Conservation (phyloP, 2,797 vertebrate genomes). For the Epinephelus awoara region DNA sequence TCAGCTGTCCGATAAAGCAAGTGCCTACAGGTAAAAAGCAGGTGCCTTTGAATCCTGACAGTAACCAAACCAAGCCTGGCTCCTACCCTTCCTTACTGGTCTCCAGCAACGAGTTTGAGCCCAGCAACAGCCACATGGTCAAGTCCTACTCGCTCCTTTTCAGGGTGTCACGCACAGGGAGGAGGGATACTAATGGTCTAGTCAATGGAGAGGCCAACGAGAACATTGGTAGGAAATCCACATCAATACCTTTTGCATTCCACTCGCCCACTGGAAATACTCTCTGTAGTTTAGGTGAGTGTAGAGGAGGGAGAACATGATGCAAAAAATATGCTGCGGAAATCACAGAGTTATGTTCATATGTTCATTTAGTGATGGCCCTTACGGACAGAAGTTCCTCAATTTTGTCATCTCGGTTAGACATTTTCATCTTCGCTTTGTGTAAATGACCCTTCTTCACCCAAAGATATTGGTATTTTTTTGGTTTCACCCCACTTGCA, state of each 20-base stretch:
- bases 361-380: no score
- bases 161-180: slow-evolving; percentile 94
- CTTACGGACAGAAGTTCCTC: no score
- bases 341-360: no score
- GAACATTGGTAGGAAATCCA: slow-evolving; percentile 91
- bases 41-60: slow-evolving; percentile 99
- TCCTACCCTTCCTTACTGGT: slow-evolving; percentile 96
- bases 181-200: slow-evolving; percentile 92
- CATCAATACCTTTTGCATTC: neutral
- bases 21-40: slow-evolving; percentile 99
- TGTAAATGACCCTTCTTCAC: no score
- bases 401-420: no score
- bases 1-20: slow-evolving; percentile 99
- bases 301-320: no score
- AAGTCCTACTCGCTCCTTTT: slow-evolving; percentile 99
- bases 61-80: slow-evolving; percentile 96
- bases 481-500: no score
- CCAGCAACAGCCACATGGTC: slow-evolving; percentile 99
- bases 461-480: no score
- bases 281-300: no score
- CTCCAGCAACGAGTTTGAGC: slow-evolving; percentile 99
- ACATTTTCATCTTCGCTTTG: no score
- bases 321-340: no score
- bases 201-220: slow-evolving; percentile 96
- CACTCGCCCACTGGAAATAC: no score